Evolutionary conservation across 2,888 invertebrate genomes (phyloP).

Genomic region (Cordylochernes scorpioides): DNA sequence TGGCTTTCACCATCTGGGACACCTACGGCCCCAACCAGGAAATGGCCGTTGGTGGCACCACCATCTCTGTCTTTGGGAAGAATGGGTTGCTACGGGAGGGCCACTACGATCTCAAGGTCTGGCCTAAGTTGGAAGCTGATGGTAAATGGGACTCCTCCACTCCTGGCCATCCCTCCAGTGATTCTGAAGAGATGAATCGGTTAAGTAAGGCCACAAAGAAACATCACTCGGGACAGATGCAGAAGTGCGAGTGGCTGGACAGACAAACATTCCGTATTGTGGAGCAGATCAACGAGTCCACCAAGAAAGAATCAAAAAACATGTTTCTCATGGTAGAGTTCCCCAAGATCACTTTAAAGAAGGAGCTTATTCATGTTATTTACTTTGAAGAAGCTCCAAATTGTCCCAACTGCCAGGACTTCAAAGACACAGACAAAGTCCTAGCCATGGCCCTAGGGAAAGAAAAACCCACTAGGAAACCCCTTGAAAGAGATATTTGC

Average conservation of each 20-base stretch:
- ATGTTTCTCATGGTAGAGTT: constrained; percentile 89
- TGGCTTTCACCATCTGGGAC: constrained; percentile 70
- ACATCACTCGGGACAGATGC: constrained; percentile 75
- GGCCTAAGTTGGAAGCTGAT: constrained; percentile 56
- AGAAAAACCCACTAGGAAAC: no score
- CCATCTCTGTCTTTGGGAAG: constrained; percentile 76
- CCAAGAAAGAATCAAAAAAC: constrained; percentile 69
- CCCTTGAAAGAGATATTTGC: no score
- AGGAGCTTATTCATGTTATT: no score
- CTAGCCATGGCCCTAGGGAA: no score
- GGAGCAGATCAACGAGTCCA: constrained; percentile 73
- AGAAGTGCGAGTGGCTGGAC: constrained; percentile 89
- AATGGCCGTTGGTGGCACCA: constrained; percentile 68
- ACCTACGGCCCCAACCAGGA: constrained; percentile 59
- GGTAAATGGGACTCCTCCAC: constrained; percentile 42
- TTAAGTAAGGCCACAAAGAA: constrained; percentile 66
- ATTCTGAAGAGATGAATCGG: constrained; percentile 59
- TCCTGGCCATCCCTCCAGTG: constrained; percentile 44
- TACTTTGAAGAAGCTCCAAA: no score
- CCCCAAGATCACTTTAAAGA: constrained; percentile 47
- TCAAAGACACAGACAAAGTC: no score
- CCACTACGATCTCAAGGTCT: constrained; percentile 66
- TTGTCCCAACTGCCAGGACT: no score
- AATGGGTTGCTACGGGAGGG: constrained; percentile 38
- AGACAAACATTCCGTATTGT: constrained; percentile 79